Evolutionary conservation across 2,113 vertebrate species (phyloP), one percentile per base, ranked within the genome.

Genomic region (Chamaetylas fuelleborni): DNA sequence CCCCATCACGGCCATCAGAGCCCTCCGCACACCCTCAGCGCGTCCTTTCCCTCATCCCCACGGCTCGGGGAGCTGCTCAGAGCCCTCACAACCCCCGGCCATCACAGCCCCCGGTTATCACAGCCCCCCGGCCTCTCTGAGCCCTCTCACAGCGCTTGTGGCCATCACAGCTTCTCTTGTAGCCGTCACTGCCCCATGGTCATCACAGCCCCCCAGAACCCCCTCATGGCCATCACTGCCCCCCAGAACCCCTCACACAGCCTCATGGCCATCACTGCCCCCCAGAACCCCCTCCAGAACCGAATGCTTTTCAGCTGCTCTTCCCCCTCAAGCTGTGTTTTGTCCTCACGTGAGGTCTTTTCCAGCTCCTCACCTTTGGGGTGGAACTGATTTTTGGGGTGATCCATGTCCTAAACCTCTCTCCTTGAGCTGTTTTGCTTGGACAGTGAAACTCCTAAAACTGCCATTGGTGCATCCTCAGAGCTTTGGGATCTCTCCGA

Each of bases 241-340:
- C 22, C 9, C 57, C 36, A 36, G 36, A 36, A 36, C 36, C 36
- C 36, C 36, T n/a, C n/a, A n/a, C n/a, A n/a, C n/a, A n/a, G n/a
- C n/a, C 36, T 36, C 36, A 36, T 36, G 36, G 36, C 36, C 36
- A 36, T 36, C 36, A 36, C 36, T 36, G 36, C 36, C 36, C 36
- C 36, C 36, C 36, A 24, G 43, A 29, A 23, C 58, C 11, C 22
- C 22, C 36, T 19, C 5, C 42, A 5, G n/a, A 36, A 28, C 66
- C 13, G 1, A 60, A 9, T 0, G 4, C 4, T 34, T 70, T 54
- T 19, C 16, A 50, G 31, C 60, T 56, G 24, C 31, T 53, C 8
- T 58, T 38, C 18, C 13, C 9, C 6, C 36, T 14, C 73, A 23
- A 15, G 2, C 24, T 54, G n/a, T 33, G 42, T 8, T 28, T 58